phyloP scores from a whole-genome alignment of 2,797 vertebrate species.

The Pogoniulus pusillus region DNA sequence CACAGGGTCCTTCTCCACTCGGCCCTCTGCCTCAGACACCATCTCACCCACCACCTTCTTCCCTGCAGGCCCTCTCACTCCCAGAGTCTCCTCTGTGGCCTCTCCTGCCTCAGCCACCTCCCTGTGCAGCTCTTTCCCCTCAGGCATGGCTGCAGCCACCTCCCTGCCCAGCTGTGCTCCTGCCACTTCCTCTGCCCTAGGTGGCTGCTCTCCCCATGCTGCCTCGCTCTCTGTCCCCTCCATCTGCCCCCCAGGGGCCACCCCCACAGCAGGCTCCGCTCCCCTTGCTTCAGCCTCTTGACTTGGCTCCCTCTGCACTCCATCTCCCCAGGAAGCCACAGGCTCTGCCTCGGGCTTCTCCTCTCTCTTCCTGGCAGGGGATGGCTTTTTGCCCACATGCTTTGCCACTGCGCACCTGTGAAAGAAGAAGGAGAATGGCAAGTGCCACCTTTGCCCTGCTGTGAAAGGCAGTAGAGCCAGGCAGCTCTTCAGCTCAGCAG shows the following conservation, averaged over 20 bases:
- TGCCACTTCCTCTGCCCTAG: neutral
- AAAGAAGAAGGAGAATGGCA: too few species aligned
- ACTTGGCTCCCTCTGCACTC: too few species aligned
- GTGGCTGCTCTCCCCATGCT: neutral
- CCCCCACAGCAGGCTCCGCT: neutral
- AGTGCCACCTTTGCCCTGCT: too few species aligned
- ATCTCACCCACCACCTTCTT: neutral
- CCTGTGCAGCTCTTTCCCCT: neutral
- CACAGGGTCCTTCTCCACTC: neutral
- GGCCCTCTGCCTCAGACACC: neutral
- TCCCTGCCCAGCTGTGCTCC: rapidly evolving
- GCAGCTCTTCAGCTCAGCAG: too few species aligned
- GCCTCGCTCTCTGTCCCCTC: rapidly evolving
- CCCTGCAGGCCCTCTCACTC: rapidly evolving
- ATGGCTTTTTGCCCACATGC: too few species aligned
- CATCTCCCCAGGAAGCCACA: too few species aligned
- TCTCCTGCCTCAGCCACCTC: neutral
- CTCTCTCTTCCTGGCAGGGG: too few species aligned
- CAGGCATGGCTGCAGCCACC: rapidly evolving
- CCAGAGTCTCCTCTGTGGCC: neutral
- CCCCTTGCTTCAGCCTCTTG: neutral
- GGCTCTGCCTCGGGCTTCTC: too few species aligned
- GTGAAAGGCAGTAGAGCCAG: too few species aligned
- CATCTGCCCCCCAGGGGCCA: neutral
- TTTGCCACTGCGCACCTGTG: too few species aligned